Conservation (phyloP, 2,888 invertebrate species). For the Ryuthela nishihirai region DNA sequence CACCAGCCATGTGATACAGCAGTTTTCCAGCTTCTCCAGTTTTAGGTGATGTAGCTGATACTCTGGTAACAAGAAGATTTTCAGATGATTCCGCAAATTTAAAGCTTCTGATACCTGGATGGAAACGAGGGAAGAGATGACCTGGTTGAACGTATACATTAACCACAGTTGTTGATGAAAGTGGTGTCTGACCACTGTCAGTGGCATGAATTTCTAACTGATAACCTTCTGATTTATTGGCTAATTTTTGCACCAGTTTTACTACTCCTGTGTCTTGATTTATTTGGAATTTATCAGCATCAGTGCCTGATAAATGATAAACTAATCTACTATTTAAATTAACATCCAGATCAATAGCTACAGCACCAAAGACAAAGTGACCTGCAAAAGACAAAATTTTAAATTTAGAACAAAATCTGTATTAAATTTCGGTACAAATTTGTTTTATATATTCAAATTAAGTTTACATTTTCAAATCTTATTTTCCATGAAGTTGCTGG, state of each 20-base stretch:
- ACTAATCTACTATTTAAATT: constrained; percentile 74
- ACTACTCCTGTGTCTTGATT: constrained; percentile 81
- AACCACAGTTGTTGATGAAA: constrained; percentile 69
- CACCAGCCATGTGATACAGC: constrained; percentile 81
- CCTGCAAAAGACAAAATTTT: too few relatives aligned
- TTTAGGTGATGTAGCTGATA: constrained; percentile 76
- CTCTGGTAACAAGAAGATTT: constrained; percentile 63
- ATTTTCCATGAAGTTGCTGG: too few relatives aligned
- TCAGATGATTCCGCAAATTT: constrained; percentile 57
- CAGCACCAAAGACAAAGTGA: constrained; percentile 84
- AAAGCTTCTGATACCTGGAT: constrained; percentile 52
- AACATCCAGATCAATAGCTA: constrained; percentile 77
- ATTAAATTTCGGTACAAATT: too few relatives aligned
- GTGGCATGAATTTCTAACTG: constrained; percentile 60
- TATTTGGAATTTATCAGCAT: constrained; percentile 71
- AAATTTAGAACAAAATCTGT: too few relatives aligned
- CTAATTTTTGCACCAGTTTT: constrained; percentile 67
- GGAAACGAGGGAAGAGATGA: constrained; percentile 74
- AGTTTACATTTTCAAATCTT: too few relatives aligned
- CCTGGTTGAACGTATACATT: constrained; percentile 71
- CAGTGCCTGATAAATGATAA: constrained; percentile 73
- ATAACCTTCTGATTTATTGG: constrained; percentile 54
- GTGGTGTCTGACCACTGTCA: constrained; percentile 69
- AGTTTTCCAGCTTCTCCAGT: constrained; percentile 66
- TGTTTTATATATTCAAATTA: too few relatives aligned